Evolutionary conservation across 2,888 invertebrate genomes (phyloP), one percentile per base, ranked within the genome.

Genomic region (Argyra leucocephala): DNA sequence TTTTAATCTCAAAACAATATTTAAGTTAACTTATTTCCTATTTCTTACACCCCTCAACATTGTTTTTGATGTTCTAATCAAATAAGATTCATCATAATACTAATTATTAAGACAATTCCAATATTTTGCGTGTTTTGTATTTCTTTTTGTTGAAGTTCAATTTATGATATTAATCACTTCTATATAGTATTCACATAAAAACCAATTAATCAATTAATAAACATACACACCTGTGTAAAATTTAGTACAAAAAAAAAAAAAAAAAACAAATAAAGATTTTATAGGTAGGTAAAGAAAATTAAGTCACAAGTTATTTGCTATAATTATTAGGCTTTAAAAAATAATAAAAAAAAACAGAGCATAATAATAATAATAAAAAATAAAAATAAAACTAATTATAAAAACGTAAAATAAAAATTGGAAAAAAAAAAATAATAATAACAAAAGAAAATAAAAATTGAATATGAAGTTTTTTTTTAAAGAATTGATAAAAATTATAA

Each of bases 131-230:
- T 31, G 31, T 31, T 31, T 31, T 31, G 31, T 31, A 31, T 31
- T 31, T 31, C 31, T 7, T 31, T 31, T 31, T 31, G 31, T 31
- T 31, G n/a, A 31, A 31, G 31, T 10, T 31, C 12, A 31, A 10
- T 26, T 31, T 31, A 31, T 48, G 48, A 18, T 48, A 48, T 48
- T 48, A 48, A 48, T 48, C 48, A 48, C 9, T 18, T 48, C n/a
- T n/a, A n/a, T n/a, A n/a, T n/a, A n/a, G 15, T 18, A 48, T 48
- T 48, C 48, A 48, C 48, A 15, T 48, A 18, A 48, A 48, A 48
- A 48, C 48, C 48, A 48, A 48, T 48, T 48, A 48, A 48, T 48
- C 48, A 48, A 48, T 48, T 18, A 48, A 48, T 48, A 48, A 48
- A 6, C 15, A 48, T 18, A 48, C 48, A 48, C 48, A 48, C 48